Evolutionary conservation across 2,797 vertebrate genomes (phyloP), one percentile per base, ranked within the genome.

Genomic region (Danionella dracula): DNA sequence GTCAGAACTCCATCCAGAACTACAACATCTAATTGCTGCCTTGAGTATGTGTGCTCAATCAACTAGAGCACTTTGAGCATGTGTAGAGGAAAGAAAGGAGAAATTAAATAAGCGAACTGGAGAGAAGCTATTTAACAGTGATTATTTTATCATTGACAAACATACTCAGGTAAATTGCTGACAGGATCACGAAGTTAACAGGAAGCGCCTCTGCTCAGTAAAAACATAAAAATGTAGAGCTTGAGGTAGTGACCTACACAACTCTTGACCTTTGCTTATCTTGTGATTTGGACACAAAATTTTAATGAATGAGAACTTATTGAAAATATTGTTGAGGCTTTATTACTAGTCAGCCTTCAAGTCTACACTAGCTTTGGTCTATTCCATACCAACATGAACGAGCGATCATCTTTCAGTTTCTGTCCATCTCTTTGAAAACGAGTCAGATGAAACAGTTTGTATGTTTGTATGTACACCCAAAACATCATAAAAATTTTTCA

Each of bases 41-140:
- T 20, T 38, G 44, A 20, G 5, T 40, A 10, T 54, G 41, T 57
- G 8, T 54, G 62, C 23, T 59, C 29, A 67, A 21, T 59, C 69
- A n/a, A 66, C 63, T 37, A 68, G 51, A 48, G 65, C 44, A 57
- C 38, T 46, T 49, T 57, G 15, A 40, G 23, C 44, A 57, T 49
- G 8, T 48, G 15, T 13, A 66, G 56, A 41, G 17, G 29, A 44
- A 58, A 35, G 19, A 60, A 60, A 60, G 15, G 4, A 21, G 34
- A 12, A 48, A 45, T 35, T 37, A 40, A 32, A 45, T n/a, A n/a
- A 55, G 11, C 13, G 51, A 56, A 12, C 9, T 21, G n/a, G n/a
- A 37, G 44, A 37, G 23, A 4, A 29, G 37, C 2, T 7, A 49
- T 62, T 50, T 40, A 17, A 34, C 7, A 29, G 6, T 13, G 23